These are phyloP conservation scores for Ictalurus furcatus DNA, from an alignment of 2,113 vertebrate genomes.

Conservation along the genomic window DNA sequence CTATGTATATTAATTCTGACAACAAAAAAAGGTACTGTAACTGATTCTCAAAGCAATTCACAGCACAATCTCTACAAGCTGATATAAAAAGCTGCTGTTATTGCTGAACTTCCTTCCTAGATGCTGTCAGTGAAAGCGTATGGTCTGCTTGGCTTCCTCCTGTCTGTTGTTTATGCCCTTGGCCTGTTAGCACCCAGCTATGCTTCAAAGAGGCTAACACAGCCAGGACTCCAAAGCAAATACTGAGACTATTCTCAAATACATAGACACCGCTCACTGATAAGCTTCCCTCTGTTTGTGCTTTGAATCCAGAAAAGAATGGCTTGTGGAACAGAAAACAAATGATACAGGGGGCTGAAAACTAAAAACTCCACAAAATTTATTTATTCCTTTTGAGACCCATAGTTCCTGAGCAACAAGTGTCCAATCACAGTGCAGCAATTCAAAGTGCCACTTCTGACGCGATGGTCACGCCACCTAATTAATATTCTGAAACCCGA, in stretches of 20 bases:
- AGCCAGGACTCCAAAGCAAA: constrained; percentile 60
- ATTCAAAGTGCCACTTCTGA: constrained; percentile 4
- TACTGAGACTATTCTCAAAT: constrained; percentile 55
- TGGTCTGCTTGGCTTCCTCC: constrained; percentile 30
- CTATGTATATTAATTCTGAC: background rate
- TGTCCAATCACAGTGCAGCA: constrained; percentile 1
- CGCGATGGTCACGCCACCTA: constrained; percentile 6
- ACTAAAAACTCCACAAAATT: constrained; percentile 14
- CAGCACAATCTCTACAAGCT: background rate
- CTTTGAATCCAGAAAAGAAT: constrained; percentile 64
- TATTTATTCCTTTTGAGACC: constrained; percentile 37
- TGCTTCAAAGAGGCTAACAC: constrained; percentile 56
- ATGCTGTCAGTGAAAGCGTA: constrained; percentile 38
- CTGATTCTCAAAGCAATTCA: background rate
- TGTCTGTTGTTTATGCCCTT: constrained; percentile 32
- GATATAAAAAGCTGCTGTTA: constrained; percentile 26
- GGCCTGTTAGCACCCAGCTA: constrained; percentile 33
- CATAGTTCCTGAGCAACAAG: constrained; percentile 14
- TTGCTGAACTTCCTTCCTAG: constrained; percentile 33
- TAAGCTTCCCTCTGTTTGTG: constrained; percentile 53
- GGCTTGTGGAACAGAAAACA: constrained; percentile 42
- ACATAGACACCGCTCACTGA: constrained; percentile 51
- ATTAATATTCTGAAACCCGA: constrained; percentile 13
- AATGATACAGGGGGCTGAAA: constrained; percentile 24
- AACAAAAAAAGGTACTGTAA: background rate